Evolutionary conservation across 2,888 invertebrate species (phyloP).

Genomic region (Polymixis flavicincta): DNA sequence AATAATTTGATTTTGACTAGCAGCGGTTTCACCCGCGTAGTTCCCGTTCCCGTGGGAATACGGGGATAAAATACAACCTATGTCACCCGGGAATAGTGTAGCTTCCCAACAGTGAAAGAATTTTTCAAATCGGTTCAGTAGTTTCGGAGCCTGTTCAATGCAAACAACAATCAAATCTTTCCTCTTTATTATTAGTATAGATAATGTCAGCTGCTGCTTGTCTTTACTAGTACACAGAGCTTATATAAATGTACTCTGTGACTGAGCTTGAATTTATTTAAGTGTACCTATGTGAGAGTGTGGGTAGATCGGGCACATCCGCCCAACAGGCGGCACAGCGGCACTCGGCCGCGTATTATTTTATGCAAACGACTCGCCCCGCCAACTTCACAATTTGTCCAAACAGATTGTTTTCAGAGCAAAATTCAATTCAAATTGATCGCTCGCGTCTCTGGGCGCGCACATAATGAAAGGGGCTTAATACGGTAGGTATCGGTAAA

Average conservation of each 20-base stretch:
- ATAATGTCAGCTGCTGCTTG: background rate
- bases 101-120: too few relatives aligned
- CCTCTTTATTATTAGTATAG: too few relatives aligned
- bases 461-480: slow-evolving; percentile 81
- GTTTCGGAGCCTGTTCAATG: too few relatives aligned
- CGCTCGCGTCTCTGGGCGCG: slow-evolving; percentile 66
- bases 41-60: too few relatives aligned
- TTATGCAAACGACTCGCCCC: slow-evolving; percentile 76
- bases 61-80: too few relatives aligned
- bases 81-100: too few relatives aligned
- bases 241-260: too few relatives aligned
- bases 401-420: slow-evolving; percentile 84
- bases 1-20: too few relatives aligned
- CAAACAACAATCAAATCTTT: too few relatives aligned
- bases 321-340: background rate
- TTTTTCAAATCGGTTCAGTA: too few relatives aligned
- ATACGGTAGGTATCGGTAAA: slow-evolving; percentile 81
- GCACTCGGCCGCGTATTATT: slow-evolving; percentile 71
- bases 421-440: slow-evolving; percentile 82
- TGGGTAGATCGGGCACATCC: background rate
- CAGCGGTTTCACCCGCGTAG: too few relatives aligned
- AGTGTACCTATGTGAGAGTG: background rate
- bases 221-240: background rate
- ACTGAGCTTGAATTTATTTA: background rate
- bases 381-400: slow-evolving; percentile 81